A percentile compares a stretch with the other conserved stretches of the same genome.
Evolutionary conservation across 2,113 vertebrate species (phyloP).

Genomic region (Cairina moschata): DNA sequence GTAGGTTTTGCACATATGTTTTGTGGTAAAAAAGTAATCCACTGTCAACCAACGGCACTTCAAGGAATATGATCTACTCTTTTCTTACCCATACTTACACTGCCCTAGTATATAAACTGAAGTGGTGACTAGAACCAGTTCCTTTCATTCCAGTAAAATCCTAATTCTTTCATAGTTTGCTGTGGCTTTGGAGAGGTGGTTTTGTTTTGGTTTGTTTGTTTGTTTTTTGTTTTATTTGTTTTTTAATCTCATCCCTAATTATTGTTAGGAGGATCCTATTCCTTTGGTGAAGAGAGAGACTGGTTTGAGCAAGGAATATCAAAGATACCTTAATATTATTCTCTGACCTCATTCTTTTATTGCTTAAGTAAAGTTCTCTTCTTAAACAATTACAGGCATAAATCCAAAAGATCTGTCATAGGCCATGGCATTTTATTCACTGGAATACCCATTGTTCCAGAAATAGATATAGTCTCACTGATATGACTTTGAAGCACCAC

Average conservation of each 20-base stretch:
- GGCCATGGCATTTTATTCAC: neutral
- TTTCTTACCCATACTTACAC: neutral
- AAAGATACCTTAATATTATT: conserved; percentile 39
- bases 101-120: neutral
- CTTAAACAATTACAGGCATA: conserved; percentile 38
- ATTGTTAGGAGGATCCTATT: neutral
- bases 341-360: conserved; percentile 40
- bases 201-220: neutral
- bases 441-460: conserved; percentile 19
- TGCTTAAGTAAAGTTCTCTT: conserved; percentile 6
- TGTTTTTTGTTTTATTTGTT: neutral
- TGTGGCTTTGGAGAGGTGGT: neutral
- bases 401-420: conserved; percentile 1
- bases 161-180: neutral
- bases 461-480: conserved; percentile 9
- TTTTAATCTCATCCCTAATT: neutral
- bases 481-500: conserved; percentile 26
- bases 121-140: neutral
- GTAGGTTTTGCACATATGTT: neutral
- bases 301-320: conserved; percentile 38
- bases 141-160: neutral
- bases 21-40: neutral
- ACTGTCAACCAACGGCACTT: neutral
- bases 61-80: neutral
- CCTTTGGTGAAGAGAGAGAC: neutral